These are phyloP conservation scores for Anarsia innoxiella DNA, from an alignment of 2,888 invertebrate genomes.

Conservation along the genomic window DNA sequence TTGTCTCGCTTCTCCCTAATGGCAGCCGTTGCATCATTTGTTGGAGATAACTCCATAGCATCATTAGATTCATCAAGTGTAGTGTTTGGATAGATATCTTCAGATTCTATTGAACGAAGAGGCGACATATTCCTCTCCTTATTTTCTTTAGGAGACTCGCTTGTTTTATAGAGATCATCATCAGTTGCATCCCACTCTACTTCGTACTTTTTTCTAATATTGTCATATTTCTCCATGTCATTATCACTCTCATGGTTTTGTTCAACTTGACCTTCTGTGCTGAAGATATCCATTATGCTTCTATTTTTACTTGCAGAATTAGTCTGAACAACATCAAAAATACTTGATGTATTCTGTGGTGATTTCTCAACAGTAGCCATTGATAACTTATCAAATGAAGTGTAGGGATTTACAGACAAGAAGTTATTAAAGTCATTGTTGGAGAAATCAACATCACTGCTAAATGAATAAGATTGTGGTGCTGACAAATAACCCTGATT, in stretches of 20 bases:
- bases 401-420: slow-evolving; percentile 27
- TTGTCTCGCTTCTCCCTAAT: slow-evolving; percentile 42
- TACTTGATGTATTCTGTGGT: slow-evolving; percentile 18
- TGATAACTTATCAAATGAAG: slow-evolving; percentile 36
- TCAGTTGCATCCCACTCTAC: slow-evolving; percentile 65
- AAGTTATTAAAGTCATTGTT: slow-evolving; percentile 36
- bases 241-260: slow-evolving; percentile 36
- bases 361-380: slow-evolving; percentile 18
- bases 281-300: slow-evolving; percentile 66
- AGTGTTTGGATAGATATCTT: too few species aligned
- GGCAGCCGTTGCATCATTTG: slow-evolving; percentile 29
- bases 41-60: slow-evolving; percentile 18
- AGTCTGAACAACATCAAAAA: slow-evolving; percentile 57
- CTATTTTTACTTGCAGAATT: slow-evolving; percentile 42
- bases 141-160: slow-evolving; percentile 29
- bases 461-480: not conserved
- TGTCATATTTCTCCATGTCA: slow-evolving; percentile 39
- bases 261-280: slow-evolving; percentile 27
- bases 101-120: too few species aligned
- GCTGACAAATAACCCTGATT: slow-evolving; percentile 1
- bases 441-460: slow-evolving; percentile 32
- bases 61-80: slow-evolving; percentile 24
- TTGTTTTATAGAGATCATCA: slow-evolving; percentile 58
- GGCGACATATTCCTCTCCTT: too few species aligned
- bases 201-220: slow-evolving; percentile 41